Percentiles rank a stretch among this genome's conserved stretches.
These are phyloP conservation scores for Papilio polyxenes DNA, from an alignment of 1,140 invertebrate species.

Conservation along the genomic window DNA sequence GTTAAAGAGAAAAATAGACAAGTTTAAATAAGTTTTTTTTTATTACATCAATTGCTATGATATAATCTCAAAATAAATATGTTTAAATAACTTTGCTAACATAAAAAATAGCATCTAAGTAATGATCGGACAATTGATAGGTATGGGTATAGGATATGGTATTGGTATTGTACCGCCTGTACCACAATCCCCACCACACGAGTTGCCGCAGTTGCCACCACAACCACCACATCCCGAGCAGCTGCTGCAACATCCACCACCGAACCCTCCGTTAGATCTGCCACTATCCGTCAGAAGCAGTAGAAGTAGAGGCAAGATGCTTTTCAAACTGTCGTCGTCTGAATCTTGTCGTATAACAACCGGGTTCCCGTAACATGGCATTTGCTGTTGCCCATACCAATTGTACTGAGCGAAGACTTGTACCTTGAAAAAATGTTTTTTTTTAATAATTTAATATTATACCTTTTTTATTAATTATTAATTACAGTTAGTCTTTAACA, in stretches of 20 bases:
- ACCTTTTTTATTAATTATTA: no score
- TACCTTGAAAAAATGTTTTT: not conserved
- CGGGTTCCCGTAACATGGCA: conserved; percentile 47
- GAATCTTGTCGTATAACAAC: conserved; percentile 49
- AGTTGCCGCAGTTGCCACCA: conserved; percentile 41
- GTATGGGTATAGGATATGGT: conserved; percentile 59
- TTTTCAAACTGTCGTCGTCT: conserved; percentile 50
- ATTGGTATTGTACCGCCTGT: conserved; percentile 50
- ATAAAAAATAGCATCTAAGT: conserved; percentile 35
- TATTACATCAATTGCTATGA: not conserved
- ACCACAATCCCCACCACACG: conserved; percentile 41
- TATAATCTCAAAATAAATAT: conserved; percentile 9
- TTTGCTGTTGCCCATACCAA: conserved; percentile 44
- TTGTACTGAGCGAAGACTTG: conserved; percentile 52
- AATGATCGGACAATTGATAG: conserved; percentile 49
- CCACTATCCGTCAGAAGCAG: conserved; percentile 50
- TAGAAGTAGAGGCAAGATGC: conserved; percentile 55
- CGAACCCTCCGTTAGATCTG: conserved; percentile 23
- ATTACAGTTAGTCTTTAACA: no score
- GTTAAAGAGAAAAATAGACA: not conserved
- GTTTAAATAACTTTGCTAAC: not conserved
- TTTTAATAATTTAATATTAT: no score
- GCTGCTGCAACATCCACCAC: conserved; percentile 39
- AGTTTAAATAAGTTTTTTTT: not conserved
- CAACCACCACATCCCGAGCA: conserved; percentile 42